Evolutionary conservation across 1,140 invertebrate genomes (phyloP).

Genomic region (Catajapyx aquilonaris): DNA sequence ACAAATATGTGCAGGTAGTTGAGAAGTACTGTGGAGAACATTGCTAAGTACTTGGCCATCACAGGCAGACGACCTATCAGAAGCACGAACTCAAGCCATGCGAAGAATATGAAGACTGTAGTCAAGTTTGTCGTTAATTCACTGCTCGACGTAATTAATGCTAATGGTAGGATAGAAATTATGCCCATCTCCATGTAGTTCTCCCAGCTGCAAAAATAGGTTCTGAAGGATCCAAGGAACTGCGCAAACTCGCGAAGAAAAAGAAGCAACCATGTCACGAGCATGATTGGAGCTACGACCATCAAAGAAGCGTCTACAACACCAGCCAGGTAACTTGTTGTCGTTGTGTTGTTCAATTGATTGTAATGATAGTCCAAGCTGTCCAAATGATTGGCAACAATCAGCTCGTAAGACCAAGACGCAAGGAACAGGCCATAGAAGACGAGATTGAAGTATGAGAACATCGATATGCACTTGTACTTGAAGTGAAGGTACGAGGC

Average conservation of each 20-base stretch:
- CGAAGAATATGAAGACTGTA: constrained; percentile 43
- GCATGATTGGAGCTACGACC: too few relatives aligned
- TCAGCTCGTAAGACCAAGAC: too few relatives aligned
- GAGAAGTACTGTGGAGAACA: constrained; percentile 49
- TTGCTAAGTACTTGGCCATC: constrained; percentile 51
- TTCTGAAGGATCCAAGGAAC: constrained; percentile 32
- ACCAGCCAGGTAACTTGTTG: too few relatives aligned
- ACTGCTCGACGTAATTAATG: constrained; percentile 29
- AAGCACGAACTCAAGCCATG: constrained; percentile 52
- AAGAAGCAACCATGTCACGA: too few relatives aligned
- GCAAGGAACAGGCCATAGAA: too few relatives aligned
- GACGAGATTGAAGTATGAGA: too few relatives aligned
- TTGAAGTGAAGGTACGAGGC: too few relatives aligned
- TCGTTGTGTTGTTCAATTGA: too few relatives aligned
- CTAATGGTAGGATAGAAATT: constrained; percentile 31
- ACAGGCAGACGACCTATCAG: constrained; percentile 48
- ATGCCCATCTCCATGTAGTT: constrained; percentile 46
- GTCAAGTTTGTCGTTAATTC: constrained; percentile 29
- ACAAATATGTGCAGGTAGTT: constrained; percentile 57
- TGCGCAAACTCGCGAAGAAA: constrained; percentile 43
- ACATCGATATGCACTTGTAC: too few relatives aligned
- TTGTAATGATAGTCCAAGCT: too few relatives aligned
- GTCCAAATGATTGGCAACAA: too few relatives aligned
- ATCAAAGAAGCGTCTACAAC: too few relatives aligned
- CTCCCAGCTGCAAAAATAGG: constrained; percentile 39